phyloP scores from a whole-genome alignment of 1,140 invertebrate species.

The Achroia grisella region DNA sequence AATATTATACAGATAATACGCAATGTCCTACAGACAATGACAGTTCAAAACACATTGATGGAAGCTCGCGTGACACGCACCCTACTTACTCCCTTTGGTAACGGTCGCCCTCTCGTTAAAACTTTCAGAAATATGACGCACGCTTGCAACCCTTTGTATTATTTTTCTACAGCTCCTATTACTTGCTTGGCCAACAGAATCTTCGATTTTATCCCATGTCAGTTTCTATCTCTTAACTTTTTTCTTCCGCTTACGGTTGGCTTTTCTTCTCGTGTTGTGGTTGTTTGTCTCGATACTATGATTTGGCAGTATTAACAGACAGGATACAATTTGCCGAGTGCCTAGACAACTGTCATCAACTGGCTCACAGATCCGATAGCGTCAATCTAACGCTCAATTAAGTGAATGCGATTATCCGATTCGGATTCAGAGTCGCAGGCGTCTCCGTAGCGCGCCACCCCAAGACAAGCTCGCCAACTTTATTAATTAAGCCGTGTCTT shows the following conservation, averaged over 20 bases:
- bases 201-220: slow-evolving; percentile 31
- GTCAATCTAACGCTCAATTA: slow-evolving; percentile 72
- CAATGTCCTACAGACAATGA: slow-evolving; percentile 31
- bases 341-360: slow-evolving; percentile 13
- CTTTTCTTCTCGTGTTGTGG: slow-evolving; percentile 2
- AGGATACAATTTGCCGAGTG: slow-evolving; percentile 21
- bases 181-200: slow-evolving; percentile 25
- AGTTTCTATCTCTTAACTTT: slow-evolving; percentile 18
- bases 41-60: slow-evolving; percentile 47
- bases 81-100: slow-evolving; percentile 14
- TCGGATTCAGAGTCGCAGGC: slow-evolving; percentile 53
- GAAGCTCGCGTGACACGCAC: slow-evolving; percentile 50
- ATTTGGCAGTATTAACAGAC: slow-evolving; percentile 35
- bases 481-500: slow-evolving; percentile 73
- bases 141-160: slow-evolving; percentile 52
- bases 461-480: slow-evolving; percentile 65
- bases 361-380: slow-evolving; percentile 50
- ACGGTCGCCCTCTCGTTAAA: slow-evolving; percentile 52
- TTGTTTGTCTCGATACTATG: slow-evolving; percentile 31
- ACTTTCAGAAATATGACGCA: slow-evolving; percentile 59
- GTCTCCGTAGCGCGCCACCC: slow-evolving; percentile 41
- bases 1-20: slow-evolving; percentile 12
- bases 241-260: slow-evolving; percentile 12
- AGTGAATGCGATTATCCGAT: slow-evolving; percentile 68
- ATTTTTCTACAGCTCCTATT: slow-evolving; percentile 39